Evolutionary conservation across 2,113 vertebrate genomes (phyloP).

Genomic region (Aviceda subcristata): DNA sequence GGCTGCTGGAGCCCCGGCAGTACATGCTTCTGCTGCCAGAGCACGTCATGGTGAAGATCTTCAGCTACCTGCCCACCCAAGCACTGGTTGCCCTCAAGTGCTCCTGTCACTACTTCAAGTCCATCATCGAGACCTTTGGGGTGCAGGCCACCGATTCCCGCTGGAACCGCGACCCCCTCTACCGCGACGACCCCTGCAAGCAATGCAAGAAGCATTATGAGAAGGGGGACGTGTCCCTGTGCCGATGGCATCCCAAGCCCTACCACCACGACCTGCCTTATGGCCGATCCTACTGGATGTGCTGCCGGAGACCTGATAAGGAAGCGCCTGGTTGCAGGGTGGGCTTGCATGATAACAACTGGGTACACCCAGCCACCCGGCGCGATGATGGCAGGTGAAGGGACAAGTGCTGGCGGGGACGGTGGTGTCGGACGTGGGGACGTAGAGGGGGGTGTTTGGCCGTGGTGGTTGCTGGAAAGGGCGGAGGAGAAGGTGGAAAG

Average conservation of each 20-base stretch:
- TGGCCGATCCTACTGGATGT: slow-evolving; percentile 98
- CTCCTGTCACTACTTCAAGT: slow-evolving; percentile 91
- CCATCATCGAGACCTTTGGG: slow-evolving; percentile 88
- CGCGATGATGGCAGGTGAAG: slow-evolving; percentile 70
- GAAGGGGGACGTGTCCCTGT: slow-evolving; percentile 92
- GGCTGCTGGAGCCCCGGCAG: slow-evolving; percentile 90
- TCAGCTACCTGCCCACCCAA: slow-evolving; percentile 88
- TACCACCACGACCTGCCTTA: slow-evolving; percentile 99
- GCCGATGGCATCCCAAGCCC: slow-evolving; percentile 97
- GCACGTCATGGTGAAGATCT: slow-evolving; percentile 94
- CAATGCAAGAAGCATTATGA: slow-evolving; percentile 91
- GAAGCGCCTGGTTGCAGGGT: slow-evolving; percentile 90
- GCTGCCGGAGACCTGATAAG: slow-evolving; percentile 87
- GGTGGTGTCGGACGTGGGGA: neutral
- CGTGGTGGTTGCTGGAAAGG: rapidly evolving
- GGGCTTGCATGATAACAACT: slow-evolving; percentile 94
- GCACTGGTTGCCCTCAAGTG: slow-evolving; percentile 93
- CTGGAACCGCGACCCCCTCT: slow-evolving; percentile 92
- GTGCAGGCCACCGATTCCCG: slow-evolving; percentile 88
- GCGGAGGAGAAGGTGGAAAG: neutral
- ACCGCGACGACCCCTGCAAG: slow-evolving; percentile 95
- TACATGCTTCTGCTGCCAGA: slow-evolving; percentile 94
- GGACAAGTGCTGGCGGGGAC: neutral
- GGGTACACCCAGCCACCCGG: slow-evolving; percentile 81
- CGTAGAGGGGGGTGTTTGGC: neutral